phyloP scores from a whole-genome alignment of 2,888 invertebrate genomes.

The Oegoconia quadripuncta region DNA sequence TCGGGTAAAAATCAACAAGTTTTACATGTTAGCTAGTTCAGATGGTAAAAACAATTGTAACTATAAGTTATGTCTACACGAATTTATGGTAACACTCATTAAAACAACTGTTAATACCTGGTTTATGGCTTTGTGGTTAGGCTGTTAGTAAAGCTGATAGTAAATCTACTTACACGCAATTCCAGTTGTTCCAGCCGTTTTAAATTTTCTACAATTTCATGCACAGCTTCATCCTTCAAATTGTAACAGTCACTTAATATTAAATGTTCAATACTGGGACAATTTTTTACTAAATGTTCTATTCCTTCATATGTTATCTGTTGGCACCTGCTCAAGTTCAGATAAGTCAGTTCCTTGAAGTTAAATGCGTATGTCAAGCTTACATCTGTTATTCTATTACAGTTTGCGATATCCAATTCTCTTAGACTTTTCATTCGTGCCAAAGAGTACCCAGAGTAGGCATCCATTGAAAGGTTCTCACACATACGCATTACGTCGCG shows the following conservation, averaged over 20 bases:
- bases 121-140: too few species aligned
- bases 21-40: too few species aligned
- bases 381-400: conserved; percentile 85
- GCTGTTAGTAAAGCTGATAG: background rate
- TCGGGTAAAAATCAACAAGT: too few species aligned
- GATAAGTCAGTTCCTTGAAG: conserved; percentile 80
- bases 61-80: too few species aligned
- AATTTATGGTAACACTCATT: too few species aligned
- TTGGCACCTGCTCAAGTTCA: conserved; percentile 84
- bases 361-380: conserved; percentile 83
- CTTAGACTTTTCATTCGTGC: conserved; percentile 74
- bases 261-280: conserved; percentile 84
- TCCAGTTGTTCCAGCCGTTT: conserved; percentile 78
- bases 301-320: conserved; percentile 84
- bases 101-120: too few species aligned
- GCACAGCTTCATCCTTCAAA: conserved; percentile 81
- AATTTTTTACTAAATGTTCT: conserved; percentile 80
- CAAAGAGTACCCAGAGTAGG: conserved; percentile 72
- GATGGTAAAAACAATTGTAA: too few species aligned
- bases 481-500: conserved; percentile 81
- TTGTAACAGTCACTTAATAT: conserved; percentile 83
- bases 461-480: conserved; percentile 67
- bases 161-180: conserved; percentile 65
- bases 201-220: conserved; percentile 52
- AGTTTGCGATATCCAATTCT: conserved; percentile 82